Evolutionary conservation across 2,888 invertebrate species (phyloP).

Genomic region (Gymnocheta viridis): DNA sequence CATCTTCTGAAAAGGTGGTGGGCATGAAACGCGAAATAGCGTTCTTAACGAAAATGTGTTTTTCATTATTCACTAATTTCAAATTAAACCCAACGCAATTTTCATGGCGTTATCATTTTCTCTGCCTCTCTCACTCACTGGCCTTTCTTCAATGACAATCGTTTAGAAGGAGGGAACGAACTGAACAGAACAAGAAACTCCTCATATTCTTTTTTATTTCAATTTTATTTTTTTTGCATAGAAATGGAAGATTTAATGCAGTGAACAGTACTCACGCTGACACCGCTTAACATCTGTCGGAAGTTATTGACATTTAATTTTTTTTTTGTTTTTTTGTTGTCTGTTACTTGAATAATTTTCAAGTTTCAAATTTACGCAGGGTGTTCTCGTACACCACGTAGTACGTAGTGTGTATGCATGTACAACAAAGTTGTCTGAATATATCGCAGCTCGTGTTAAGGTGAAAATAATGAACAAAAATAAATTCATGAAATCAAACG

Average conservation of each 20-base stretch:
- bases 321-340: slow-evolving; percentile 28
- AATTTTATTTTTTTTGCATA: slow-evolving; percentile 30
- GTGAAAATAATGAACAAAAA: slow-evolving; percentile 62
- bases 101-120: slow-evolving; percentile 46
- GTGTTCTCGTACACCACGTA: too few relatives aligned
- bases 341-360: slow-evolving; percentile 47
- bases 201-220: too few relatives aligned
- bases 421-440: slow-evolving; percentile 27
- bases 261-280: background rate
- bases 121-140: background rate
- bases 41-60: slow-evolving; percentile 55
- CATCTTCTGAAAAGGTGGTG: slow-evolving; percentile 37
- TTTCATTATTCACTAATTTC: slow-evolving; percentile 49
- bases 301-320: slow-evolving; percentile 66
- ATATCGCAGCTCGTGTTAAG: slow-evolving; percentile 63
- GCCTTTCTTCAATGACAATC: slow-evolving; percentile 38
- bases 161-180: slow-evolving; percentile 47
- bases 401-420: too few relatives aligned
- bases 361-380: slow-evolving; percentile 60
- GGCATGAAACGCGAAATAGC: slow-evolving; percentile 13
- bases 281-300: slow-evolving; percentile 68
- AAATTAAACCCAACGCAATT: slow-evolving; percentile 46
- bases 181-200: slow-evolving; percentile 54
- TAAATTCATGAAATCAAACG: slow-evolving; percentile 62
- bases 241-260: slow-evolving; percentile 44